These are phyloP conservation scores for Melanaphis sacchari DNA, from an alignment of 1,140 invertebrate genomes.

Conservation along the genomic window DNA sequence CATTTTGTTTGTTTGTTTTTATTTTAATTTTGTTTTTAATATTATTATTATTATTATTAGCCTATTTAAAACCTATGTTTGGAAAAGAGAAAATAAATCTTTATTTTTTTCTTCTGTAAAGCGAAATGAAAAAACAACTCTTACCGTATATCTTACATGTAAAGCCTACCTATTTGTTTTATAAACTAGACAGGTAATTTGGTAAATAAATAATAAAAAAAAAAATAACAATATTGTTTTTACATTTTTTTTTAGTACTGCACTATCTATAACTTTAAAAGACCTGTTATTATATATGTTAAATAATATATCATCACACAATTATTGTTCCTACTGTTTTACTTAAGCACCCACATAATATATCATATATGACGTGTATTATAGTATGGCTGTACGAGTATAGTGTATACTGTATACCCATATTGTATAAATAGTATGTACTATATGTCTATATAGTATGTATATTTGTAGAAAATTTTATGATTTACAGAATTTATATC, in stretches of 20 bases:
- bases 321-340: no score
- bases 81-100: slow-evolving; percentile 36
- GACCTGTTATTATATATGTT: no score
- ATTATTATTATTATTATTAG: slow-evolving; percentile 52
- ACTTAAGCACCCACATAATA: no score
- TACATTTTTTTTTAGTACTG: background rate
- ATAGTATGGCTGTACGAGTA: no score
- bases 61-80: slow-evolving; percentile 43
- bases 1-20: slow-evolving; percentile 56
- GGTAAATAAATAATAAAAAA: slow-evolving; percentile 43
- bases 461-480: no score
- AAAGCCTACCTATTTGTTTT: slow-evolving; percentile 37
- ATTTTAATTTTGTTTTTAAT: slow-evolving; percentile 55
- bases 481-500: no score
- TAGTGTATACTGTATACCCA: no score
- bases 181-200: slow-evolving; percentile 46
- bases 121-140: slow-evolving; percentile 41
- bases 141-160: background rate
- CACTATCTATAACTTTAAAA: no score
- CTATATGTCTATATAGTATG: no score
- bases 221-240: slow-evolving; percentile 30
- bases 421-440: no score
- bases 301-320: no score
- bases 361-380: no score
- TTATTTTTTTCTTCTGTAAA: slow-evolving; percentile 42